Conservation (phyloP, 2,797 vertebrate genomes). For the Lacerta viridis region DNA sequence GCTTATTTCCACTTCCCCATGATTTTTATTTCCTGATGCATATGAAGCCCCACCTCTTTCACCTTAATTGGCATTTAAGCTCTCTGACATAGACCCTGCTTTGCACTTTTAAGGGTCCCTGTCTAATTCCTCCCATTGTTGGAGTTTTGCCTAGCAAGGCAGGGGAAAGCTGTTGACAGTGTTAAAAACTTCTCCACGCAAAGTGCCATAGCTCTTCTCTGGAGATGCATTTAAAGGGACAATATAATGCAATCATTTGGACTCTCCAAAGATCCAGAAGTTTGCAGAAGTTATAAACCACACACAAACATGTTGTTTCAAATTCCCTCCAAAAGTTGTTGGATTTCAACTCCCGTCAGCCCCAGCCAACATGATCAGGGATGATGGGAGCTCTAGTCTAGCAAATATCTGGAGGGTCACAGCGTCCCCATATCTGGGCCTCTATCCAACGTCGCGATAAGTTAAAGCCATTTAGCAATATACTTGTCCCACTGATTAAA, state of each 20-base stretch:
- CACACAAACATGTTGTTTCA: neutral
- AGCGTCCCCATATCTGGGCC: too few relatives aligned
- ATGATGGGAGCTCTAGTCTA: neutral
- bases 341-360: neutral
- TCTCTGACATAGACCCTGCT: neutral
- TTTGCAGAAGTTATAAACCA: neutral
- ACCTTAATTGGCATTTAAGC: neutral
- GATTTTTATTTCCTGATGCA: too few relatives aligned
- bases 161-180: neutral
- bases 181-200: neutral
- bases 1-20: neutral
- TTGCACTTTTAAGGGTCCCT: neutral
- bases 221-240: neutral
- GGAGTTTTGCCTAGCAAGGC: neutral
- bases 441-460: too few relatives aligned
- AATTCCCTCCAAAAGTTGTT: neutral
- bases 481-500: too few relatives aligned
- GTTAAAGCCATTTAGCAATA: too few relatives aligned
- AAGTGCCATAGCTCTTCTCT: neutral
- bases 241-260: neutral
- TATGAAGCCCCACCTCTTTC: neutral
- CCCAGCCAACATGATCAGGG: neutral
- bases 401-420: neutral
- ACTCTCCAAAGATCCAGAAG: neutral
- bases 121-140: neutral